Percentiles rank a stretch among this genome's conserved stretches.
Evolutionary conservation across 2,797 vertebrate genomes (phyloP).

Genomic region (Naso thynnoides): DNA sequence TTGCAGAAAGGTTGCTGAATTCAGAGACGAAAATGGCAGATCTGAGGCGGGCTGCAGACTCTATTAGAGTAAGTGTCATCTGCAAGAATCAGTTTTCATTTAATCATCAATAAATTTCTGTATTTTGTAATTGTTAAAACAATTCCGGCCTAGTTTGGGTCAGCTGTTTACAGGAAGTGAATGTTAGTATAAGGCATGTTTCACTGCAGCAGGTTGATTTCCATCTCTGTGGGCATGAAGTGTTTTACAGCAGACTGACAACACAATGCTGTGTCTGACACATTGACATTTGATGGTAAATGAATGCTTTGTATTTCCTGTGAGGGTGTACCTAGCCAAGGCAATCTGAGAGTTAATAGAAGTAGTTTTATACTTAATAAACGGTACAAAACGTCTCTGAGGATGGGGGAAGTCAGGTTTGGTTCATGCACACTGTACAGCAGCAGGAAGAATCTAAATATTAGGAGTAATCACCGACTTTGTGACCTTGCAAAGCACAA

Average conservation of each 20-base stretch:
- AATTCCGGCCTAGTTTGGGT: neutral
- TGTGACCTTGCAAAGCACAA: neutral
- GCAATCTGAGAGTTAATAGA: neutral
- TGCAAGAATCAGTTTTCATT: neutral
- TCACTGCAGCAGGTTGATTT: neutral
- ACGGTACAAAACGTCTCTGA: neutral
- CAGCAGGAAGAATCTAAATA: neutral
- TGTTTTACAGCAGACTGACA: neutral
- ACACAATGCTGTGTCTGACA: neutral
- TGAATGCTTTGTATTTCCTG: neutral
- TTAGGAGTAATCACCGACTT: neutral
- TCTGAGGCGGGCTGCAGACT: conserved; percentile 37
- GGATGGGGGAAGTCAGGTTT: neutral
- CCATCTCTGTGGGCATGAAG: too few species aligned
- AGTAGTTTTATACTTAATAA: neutral
- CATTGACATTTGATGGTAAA: neutral
- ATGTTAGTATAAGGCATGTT: neutral
- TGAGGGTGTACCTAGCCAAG: neutral
- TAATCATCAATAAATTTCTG: neutral
- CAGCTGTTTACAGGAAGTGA: neutral
- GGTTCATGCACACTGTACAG: neutral
- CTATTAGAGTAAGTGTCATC: conserved; percentile 53
- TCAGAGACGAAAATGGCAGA: conserved; percentile 23
- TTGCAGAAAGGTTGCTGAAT: conserved; percentile 14
- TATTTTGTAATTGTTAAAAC: neutral